Evolutionary conservation across 2,888 invertebrate species (phyloP).

Genomic region (Dicranocentrus wangi): DNA sequence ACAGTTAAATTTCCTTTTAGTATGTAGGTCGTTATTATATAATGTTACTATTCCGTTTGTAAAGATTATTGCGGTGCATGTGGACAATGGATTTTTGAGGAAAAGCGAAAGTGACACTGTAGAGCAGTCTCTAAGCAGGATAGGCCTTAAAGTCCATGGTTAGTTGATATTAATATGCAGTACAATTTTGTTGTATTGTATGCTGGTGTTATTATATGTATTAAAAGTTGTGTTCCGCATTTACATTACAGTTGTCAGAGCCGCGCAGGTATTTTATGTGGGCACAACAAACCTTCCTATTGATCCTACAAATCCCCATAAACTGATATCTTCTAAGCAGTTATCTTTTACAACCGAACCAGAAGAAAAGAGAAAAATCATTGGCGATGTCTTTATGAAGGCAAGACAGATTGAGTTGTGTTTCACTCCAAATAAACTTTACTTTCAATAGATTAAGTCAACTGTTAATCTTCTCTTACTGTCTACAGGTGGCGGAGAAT

Average conservation of each 20-base stretch:
- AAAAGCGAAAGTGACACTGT: slow-evolving; percentile 94
- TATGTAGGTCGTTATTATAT: too few relatives aligned
- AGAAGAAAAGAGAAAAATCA: slow-evolving; percentile 98
- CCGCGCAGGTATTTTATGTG: slow-evolving; percentile 78
- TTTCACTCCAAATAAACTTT: too few relatives aligned
- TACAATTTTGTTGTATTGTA: background rate
- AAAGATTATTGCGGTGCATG: slow-evolving; percentile 92
- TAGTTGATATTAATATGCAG: slow-evolving; percentile 34
- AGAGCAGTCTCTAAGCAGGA: slow-evolving; percentile 85
- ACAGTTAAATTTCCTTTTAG: too few relatives aligned
- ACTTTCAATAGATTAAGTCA: background rate
- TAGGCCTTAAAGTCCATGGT: slow-evolving; percentile 86
- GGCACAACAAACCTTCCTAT: slow-evolving; percentile 87
- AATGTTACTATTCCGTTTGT: too few relatives aligned
- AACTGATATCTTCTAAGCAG: slow-evolving; percentile 85
- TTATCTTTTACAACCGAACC: slow-evolving; percentile 91
- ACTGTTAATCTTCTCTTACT: slow-evolving; percentile 42
- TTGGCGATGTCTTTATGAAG: slow-evolving; percentile 98
- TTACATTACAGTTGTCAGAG: slow-evolving; percentile 76
- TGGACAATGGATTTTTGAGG: slow-evolving; percentile 99
- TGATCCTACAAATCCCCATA: slow-evolving; percentile 76
- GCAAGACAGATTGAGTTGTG: too few relatives aligned
- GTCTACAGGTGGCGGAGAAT: slow-evolving; percentile 87
- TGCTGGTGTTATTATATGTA: background rate
- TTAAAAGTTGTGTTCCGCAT: background rate